Conservation (phyloP, 2,888 invertebrate genomes). For the Atethmia centrago region DNA sequence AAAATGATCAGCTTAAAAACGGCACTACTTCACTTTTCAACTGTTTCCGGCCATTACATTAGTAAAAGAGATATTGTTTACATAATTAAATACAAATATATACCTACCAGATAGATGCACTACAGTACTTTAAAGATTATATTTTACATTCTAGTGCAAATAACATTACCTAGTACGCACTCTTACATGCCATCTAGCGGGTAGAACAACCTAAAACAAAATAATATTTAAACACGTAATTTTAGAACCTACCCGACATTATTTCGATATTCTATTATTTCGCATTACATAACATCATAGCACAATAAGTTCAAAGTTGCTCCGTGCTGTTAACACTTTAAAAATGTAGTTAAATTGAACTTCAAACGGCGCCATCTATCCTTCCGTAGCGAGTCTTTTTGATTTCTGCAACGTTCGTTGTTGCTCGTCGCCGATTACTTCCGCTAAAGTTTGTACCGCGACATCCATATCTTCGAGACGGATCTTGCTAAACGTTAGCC, state of each 20-base stretch:
- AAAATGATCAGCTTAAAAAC: too few relatives aligned
- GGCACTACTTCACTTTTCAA: not conserved
- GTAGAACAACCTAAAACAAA: not conserved
- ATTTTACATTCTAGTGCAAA: not conserved
- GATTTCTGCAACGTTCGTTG: constrained; percentile 67
- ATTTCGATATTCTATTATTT: constrained; percentile 3
- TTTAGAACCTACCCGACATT: not conserved
- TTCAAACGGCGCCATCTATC: constrained; percentile 68
- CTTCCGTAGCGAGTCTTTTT: constrained; percentile 74
- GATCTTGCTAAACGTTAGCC: constrained; percentile 93
- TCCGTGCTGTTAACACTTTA: not conserved
- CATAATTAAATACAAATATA: too few relatives aligned
- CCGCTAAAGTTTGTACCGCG: constrained; percentile 91
- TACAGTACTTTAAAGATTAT: not conserved
- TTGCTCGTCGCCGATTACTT: constrained; percentile 91
- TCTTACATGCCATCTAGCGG: constrained; percentile 25
- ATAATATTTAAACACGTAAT: not conserved
- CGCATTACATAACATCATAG: not conserved
- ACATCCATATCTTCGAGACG: constrained; percentile 92
- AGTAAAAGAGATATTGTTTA: not conserved
- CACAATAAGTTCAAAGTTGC: constrained; percentile 3
- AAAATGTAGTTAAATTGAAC: not conserved
- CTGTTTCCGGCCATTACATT: not conserved
- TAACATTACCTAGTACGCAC: not conserved
- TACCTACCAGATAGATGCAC: too few relatives aligned